Base-by-base conservation (phyloP, 1,140 invertebrate species). In the Pinna nobilis region DNA sequence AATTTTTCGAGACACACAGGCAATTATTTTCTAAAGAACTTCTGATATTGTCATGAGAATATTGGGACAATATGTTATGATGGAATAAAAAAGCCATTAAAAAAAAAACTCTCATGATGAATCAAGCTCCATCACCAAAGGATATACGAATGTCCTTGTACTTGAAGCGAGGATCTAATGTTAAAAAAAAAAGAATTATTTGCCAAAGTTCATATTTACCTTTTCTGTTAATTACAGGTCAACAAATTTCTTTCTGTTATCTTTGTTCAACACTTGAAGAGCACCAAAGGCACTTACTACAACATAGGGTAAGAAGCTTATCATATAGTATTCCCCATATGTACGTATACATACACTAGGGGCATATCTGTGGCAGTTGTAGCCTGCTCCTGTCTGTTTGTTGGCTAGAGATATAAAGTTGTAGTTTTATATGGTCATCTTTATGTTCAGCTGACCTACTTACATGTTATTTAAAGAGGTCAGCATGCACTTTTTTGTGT, bases 231-330 rank as follows among this genome's bases (percentile, higher is more conserved):
- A 20, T 71, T 76, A 53, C 49, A 77, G 74, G 53, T 28, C 61
- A 37, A 15, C 66, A 55, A 53, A 76, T 65, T 53, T 84, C 76
- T 28, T 84, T 80, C 57, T 86, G 85, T 70, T 85, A 85, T 55
- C 68, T 86, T 33, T 86, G 85, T 71, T 78, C 82, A 4, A 86
- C 83, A n/a, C 37, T 85, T 61, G 85, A 86, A 35, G 83, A 86
- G 78, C 85, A 86, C 68, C 55, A 79, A 63, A 77, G 78, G 53
- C 79, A 82, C 44, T 44, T 82, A 70, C 71, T 80, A 20, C 53
- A 81, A 59, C 73, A 83, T 9, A 71, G 60, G 69, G 69, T 71
- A 55, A 55, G 15, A 25, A 47, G 15, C n/a, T 44, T 11, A 44
- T 44, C 9, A 11, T 44, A 44, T 9, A n/a, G 39, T 44, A 11